Evolutionary conservation across 2,797 vertebrate species (phyloP).

Genomic region (Remorina albescens): DNA sequence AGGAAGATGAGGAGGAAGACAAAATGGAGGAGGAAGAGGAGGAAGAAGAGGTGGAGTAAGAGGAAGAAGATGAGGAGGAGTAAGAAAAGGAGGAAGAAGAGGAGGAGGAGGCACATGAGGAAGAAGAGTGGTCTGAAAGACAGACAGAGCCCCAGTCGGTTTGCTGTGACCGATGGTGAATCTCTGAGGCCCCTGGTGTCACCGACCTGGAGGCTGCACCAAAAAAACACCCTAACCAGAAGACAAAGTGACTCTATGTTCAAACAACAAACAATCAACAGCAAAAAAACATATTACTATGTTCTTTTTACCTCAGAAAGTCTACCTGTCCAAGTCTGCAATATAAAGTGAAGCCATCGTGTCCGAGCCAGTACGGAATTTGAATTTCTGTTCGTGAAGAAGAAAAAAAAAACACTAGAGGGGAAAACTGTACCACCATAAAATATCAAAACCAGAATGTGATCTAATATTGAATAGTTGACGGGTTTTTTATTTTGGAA

Average conservation of each 20-base stretch:
- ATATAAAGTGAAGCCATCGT: no score
- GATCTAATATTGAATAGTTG: no score
- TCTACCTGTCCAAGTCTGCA: no score
- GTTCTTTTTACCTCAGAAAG: no score
- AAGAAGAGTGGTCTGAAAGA: constrained; percentile 66
- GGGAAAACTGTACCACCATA: rapidly evolving
- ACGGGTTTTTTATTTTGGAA: constrained; percentile 73
- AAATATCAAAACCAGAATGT: not conserved
- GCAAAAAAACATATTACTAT: no score
- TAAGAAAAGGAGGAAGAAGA: constrained; percentile 43
- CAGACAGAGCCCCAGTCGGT: constrained; percentile 76
- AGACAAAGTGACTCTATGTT: not conserved
- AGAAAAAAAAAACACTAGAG: no score
- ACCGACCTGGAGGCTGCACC: constrained; percentile 25
- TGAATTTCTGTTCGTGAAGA: no score
- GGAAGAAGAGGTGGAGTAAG: no score
- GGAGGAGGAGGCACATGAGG: constrained; percentile 17
- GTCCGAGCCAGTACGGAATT: no score
- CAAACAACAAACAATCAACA: constrained; percentile 29
- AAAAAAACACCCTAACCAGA: not conserved
- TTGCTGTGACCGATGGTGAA: constrained; percentile 53
- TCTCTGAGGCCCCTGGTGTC: constrained; percentile 45
- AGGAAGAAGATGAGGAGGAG: constrained; percentile 30
- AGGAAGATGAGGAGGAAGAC: constrained; percentile 22
- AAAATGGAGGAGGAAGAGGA: constrained; percentile 23